Base-by-base conservation (phyloP, 2,113 vertebrate genomes). In the Phoxinus phoxinus region DNA sequence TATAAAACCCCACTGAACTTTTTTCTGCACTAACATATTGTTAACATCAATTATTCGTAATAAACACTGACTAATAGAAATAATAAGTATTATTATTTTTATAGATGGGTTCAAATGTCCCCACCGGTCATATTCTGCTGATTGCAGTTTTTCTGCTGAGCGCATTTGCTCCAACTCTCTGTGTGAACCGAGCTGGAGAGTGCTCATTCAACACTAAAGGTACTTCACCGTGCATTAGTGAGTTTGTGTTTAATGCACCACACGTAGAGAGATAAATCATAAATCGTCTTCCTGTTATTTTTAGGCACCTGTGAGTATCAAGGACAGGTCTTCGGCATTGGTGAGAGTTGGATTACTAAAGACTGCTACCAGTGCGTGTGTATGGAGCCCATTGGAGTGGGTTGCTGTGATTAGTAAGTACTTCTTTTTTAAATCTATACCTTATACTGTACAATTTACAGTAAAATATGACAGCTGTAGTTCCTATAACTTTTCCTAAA, bases 161-260 rank as follows among this genome's bases (percentile, higher is more conserved):
- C 10, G 4, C 21, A 41, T 10, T 78, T 44, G 71, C 92, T 15
- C 91, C 91, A 19, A 90, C 89, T 73, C 72, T 90, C 13, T 91
- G 91, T 27, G 89, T 90, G 32, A 88, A 90, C 72, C 92, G 89
- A 85, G 90, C 90, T 4, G 94, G 94, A 7, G 95, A 95, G 88
- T 95, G 94, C 84, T 94, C 94, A 88, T 95, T 95, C 83, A 94
- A 95, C 83, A 93, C 94, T 17, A 95, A 95, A 95, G 94, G 94
- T 95, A 87, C 17, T 56, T 17, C 13, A 4, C 13, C 4, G 19
- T 23, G 6, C 19, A 23, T 56, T 23, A 1, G 19, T 23, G 53
- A 56, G 53, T 56, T 56, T 56, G 53, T 21, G 6, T 56, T 56
- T 23, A 56, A 23, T 56, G 53, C 2, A 56, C 19, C 19, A 23